phyloP scores from a whole-genome alignment of 2,113 vertebrate genomes.

The Naja naja region DNA sequence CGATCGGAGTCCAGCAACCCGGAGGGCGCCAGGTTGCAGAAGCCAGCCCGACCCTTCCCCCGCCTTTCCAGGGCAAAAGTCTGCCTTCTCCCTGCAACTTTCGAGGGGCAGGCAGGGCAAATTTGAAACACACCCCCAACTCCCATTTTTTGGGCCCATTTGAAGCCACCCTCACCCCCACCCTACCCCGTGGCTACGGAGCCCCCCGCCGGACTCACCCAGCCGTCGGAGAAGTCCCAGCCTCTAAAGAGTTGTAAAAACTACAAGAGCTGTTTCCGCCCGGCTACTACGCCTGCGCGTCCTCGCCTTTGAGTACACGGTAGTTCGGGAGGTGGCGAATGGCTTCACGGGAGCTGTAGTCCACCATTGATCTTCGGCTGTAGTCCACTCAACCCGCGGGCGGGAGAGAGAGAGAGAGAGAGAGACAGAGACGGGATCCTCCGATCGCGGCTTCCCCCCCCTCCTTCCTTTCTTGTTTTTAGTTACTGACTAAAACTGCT shows the following conservation, averaged over 20 bases:
- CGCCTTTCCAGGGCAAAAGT: neutral
- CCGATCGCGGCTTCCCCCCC: neutral
- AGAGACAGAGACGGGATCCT: neutral
- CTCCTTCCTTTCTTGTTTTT: neutral
- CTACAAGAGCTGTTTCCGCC: neutral
- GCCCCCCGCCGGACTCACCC: neutral
- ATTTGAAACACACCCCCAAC: too few relatives aligned
- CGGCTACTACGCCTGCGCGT: neutral
- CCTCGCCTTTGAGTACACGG: fast-evolving
- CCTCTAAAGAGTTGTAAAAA: neutral
- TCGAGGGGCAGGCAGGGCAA: neutral
- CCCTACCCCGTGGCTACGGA: too few relatives aligned
- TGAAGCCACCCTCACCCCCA: fast-evolving
- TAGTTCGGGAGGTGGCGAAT: too few relatives aligned
- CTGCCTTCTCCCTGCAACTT: neutral
- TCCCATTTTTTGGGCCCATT: too few relatives aligned
- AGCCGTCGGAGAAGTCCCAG: neutral
- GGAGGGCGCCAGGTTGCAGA: neutral
- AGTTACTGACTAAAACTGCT: neutral
- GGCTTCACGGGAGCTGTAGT: conserved; percentile 22
- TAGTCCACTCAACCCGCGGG: neutral
- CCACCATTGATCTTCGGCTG: neutral
- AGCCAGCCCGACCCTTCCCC: neutral
- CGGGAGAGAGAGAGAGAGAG: too few relatives aligned
- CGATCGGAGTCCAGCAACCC: neutral